Base-by-base conservation (phyloP, 2,797 vertebrate species). In the Ambastaia sidthimunki region DNA sequence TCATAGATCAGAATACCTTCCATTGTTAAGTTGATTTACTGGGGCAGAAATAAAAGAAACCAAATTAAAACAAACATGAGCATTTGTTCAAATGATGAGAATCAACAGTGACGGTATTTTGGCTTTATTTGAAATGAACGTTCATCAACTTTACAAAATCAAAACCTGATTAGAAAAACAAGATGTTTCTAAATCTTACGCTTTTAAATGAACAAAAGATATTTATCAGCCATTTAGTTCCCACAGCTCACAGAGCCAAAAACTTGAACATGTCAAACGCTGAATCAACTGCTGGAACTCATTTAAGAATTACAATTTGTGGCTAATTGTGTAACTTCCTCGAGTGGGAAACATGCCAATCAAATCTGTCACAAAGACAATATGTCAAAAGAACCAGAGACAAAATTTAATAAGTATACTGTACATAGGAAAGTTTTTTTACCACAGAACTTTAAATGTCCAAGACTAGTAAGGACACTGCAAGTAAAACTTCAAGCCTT, bases 81-180 rank as follows among this genome's bases (percentile, higher is more conserved):
- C 28, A n/a, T n/a, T n/a, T n/a, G n/a, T n/a, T n/a, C n/a, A 28
- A 28, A 28, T 28, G 28, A 28, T 28, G 28, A 28, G 28, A 28
- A 28, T 28, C 28, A 28, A 28, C n/a, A n/a, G n/a, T 2, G 28
- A 28, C 28, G 28, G 84, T 71, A 82, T 82, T 57, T 82, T 85
- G 87, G 90, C 83, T 90, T 91, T 88, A 97, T 95, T 95, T 83
- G 91, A 44, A 44, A 44, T 44, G 41, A 95, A 95, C 92, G 93
- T 97, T 98, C 96, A 97, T 96, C 93, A 94, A 96, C 95, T 96
- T 93, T 96, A 98, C 95, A 97, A 99, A 98, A 97, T 95, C 94
- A 95, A 95, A 95, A 94, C 93, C 94, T 78, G 93, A 96, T 97
- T 97, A 97, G 94, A 98, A 98, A 97, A 97, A 84, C 77, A 94